phyloP scores from a whole-genome alignment of 1,140 invertebrate species.

The Bombus consobrinus region DNA sequence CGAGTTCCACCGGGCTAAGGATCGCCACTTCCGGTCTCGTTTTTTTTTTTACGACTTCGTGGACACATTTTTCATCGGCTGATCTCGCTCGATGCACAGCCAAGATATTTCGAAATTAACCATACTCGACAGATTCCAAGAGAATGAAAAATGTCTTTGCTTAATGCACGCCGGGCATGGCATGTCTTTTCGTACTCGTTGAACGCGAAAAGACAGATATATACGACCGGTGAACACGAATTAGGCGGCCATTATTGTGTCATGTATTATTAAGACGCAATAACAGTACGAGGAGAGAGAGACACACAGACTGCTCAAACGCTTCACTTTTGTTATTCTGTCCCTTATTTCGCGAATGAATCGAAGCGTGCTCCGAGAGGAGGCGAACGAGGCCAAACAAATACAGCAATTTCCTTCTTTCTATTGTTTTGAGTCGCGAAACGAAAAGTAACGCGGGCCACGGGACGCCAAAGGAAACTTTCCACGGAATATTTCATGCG shows the following conservation, averaged over 20 bases:
- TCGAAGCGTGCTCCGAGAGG: neutral
- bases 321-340: neutral
- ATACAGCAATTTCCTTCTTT: slow-evolving; percentile 18
- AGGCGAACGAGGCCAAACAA: slow-evolving; percentile 6
- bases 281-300: neutral
- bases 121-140: neutral
- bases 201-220: too few relatives aligned
- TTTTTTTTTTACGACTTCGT: slow-evolving; percentile 22
- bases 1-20: neutral
- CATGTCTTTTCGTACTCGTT: too few relatives aligned
- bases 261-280: neutral
- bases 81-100: neutral
- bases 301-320: neutral
- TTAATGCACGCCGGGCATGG: neutral
- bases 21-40: slow-evolving; percentile 3
- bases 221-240: too few relatives aligned
- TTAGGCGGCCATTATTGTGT: neutral
- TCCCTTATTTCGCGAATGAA: neutral
- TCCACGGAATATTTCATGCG: slow-evolving; percentile 23
- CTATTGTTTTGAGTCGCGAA: slow-evolving; percentile 20
- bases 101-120: slow-evolving; percentile 7
- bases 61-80: slow-evolving; percentile 20
- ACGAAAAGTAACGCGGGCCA: slow-evolving; percentile 26
- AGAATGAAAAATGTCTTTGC: neutral
- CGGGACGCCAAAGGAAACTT: slow-evolving; percentile 20